phyloP scores from a whole-genome alignment of 2,113 vertebrate genomes.

The Notiomystis cincta region DNA sequence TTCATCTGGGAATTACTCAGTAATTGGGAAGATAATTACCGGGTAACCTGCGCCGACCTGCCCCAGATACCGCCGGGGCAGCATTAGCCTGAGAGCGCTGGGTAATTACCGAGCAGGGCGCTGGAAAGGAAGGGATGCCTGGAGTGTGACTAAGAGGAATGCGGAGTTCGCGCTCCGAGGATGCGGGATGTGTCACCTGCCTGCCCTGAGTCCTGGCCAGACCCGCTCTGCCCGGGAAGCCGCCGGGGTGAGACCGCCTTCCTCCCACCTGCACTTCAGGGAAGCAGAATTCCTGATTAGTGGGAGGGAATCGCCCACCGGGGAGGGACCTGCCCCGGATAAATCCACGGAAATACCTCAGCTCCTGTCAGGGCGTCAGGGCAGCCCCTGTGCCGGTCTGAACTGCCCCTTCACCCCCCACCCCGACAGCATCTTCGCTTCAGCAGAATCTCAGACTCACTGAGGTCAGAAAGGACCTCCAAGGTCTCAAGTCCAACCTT shows the following conservation, averaged over 20 bases:
- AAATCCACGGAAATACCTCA: neutral
- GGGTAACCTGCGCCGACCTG: conserved; percentile 29
- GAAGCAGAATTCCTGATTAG: neutral
- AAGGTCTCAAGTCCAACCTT: fast-evolving
- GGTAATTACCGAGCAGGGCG: conserved; percentile 32
- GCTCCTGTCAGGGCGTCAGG: neutral
- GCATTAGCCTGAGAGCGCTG: neutral
- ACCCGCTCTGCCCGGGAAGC: neutral
- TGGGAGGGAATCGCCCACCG: neutral
- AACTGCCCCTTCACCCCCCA: neutral
- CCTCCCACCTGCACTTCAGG: neutral
- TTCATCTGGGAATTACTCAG: conserved; percentile 26
- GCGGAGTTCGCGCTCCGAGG: neutral
- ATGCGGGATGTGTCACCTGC: neutral
- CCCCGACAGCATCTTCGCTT: neutral
- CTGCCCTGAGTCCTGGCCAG: neutral
- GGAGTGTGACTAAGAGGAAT: conserved; percentile 38
- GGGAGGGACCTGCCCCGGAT: neutral
- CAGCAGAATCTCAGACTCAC: neutral
- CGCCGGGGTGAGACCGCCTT: neutral
- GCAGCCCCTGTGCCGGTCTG: neutral
- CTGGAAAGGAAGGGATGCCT: conserved; percentile 28
- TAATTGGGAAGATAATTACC: conserved; percentile 50
- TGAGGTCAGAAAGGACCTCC: neutral
- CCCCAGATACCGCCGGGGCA: neutral